Conservation (phyloP, 2,888 invertebrate genomes). For the Drosophila melanosoma region DNA sequence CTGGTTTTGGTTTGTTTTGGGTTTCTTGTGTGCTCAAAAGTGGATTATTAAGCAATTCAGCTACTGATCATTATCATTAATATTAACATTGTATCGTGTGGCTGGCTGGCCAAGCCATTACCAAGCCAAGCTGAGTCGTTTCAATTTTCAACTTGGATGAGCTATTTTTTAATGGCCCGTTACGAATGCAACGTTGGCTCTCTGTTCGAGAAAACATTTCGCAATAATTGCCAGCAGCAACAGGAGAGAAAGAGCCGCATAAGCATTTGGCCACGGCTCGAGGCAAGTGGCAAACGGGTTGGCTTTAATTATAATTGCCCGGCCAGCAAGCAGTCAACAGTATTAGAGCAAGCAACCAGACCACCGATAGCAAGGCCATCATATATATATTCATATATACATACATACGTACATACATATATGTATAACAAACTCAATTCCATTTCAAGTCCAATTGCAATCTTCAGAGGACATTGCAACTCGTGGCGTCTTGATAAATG, state of each 20-base stretch:
- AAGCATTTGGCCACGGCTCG: constrained; percentile 51
- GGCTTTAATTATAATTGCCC: constrained; percentile 78
- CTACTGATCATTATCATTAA: constrained; percentile 37
- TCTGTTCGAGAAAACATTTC: constrained; percentile 43
- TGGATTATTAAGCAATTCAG: constrained; percentile 67
- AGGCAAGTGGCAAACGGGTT: constrained; percentile 63
- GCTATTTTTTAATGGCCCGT: constrained; percentile 71
- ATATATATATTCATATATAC: constrained; percentile 6
- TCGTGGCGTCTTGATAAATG: constrained; percentile 72
- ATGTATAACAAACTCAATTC: constrained; percentile 27
- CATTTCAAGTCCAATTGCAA: constrained; percentile 33
- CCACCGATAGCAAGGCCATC: constrained; percentile 20
- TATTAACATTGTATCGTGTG: not conserved
- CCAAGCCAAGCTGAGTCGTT: not conserved
- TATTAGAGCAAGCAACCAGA: constrained; percentile 5
- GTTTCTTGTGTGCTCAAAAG: constrained; percentile 4
- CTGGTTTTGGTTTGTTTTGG: constrained; percentile 2
- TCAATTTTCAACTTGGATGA: constrained; percentile 66
- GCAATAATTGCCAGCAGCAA: constrained; percentile 64
- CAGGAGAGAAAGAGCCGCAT: not conserved
- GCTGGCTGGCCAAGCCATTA: not conserved
- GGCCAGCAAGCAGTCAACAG: constrained; percentile 14
- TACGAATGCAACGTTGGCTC: constrained; percentile 51
- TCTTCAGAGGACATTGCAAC: constrained; percentile 36
- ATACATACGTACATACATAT: constrained; percentile 2